phyloP scores from a whole-genome alignment of 2,797 vertebrate genomes.

The Agapornis canus region DNA sequence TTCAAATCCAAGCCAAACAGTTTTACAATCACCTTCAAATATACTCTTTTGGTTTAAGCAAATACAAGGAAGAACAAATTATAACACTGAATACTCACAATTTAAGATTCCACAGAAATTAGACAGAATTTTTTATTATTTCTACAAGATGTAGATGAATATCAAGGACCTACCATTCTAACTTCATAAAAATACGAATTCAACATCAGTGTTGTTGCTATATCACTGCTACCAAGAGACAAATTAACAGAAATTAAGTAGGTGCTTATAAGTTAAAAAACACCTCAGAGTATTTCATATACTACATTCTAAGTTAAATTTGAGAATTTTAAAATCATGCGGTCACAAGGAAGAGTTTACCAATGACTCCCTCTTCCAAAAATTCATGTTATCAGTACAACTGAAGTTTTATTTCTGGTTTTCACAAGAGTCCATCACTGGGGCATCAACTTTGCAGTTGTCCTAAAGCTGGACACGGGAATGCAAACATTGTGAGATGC shows the following conservation, averaged over 20 bases:
- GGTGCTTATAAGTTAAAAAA: not conserved
- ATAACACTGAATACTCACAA: not conserved
- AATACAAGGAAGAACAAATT: not conserved
- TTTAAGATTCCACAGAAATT: not conserved
- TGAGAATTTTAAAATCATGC: not conserved
- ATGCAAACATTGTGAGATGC: not conserved
- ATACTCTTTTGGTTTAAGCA: not conserved
- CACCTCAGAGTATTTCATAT: not conserved
- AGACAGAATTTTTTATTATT: not conserved
- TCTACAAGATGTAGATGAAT: not conserved
- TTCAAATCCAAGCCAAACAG: not conserved
- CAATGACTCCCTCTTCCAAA: not conserved
- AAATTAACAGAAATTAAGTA: not conserved
- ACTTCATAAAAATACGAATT: not conserved
- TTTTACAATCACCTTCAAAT: not conserved
- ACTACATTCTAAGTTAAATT: not conserved
- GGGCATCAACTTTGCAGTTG: not conserved
- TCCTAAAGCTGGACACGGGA: not conserved
- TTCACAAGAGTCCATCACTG: not conserved
- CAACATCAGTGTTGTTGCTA: not conserved
- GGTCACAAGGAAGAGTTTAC: not conserved
- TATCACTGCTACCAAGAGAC: not conserved
- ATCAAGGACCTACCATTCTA: not conserved
- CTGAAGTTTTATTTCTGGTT: not conserved
- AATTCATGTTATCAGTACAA: not conserved